Conservation (phyloP, 30 jellyfish, hydroid and myxozoan genomes). For the Morbakka virulenta region DNA sequence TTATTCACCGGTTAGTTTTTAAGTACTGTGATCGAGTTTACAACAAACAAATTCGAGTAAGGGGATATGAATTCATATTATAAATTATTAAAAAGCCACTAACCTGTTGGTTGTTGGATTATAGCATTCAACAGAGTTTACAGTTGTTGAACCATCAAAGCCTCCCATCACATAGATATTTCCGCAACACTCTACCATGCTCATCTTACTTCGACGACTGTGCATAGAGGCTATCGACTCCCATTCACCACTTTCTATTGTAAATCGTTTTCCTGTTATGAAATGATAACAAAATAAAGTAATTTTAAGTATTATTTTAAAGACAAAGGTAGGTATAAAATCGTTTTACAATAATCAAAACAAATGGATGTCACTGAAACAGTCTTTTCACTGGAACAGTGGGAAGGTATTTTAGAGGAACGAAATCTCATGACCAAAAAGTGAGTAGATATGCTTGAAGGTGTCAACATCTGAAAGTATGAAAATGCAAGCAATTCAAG, state of each 20-base stretch:
- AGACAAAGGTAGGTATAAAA: too few relatives aligned
- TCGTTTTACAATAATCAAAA: not conserved
- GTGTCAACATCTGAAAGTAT: too few relatives aligned
- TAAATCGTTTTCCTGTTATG: constrained; percentile 75
- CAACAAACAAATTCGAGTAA: not conserved
- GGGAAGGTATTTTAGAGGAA: too few relatives aligned
- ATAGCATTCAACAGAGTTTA: constrained; percentile 95
- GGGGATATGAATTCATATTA: not conserved
- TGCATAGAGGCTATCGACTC: constrained; percentile 79
- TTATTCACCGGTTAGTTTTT: too few relatives aligned
- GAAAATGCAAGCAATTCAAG: too few relatives aligned
- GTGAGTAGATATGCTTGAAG: too few relatives aligned
- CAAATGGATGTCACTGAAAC: not conserved
- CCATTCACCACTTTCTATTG: constrained; percentile 87
- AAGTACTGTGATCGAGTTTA: too few relatives aligned
- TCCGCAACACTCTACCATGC: constrained; percentile 92
- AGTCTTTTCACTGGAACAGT: too few relatives aligned
- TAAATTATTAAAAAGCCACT: too few relatives aligned
- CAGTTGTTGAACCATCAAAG: constrained; percentile 92
- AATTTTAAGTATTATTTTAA: not conserved
- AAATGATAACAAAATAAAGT: not conserved
- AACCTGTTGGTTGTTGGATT: constrained; percentile 94
- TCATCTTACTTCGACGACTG: constrained; percentile 90
- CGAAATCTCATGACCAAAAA: too few relatives aligned
- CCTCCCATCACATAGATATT: constrained; percentile 89